Percentiles rank a stretch among this genome's conserved stretches.
These are phyloP conservation scores for Raja brachyura DNA, from an alignment of 2,113 vertebrate species.

Conservation along the genomic window DNA sequence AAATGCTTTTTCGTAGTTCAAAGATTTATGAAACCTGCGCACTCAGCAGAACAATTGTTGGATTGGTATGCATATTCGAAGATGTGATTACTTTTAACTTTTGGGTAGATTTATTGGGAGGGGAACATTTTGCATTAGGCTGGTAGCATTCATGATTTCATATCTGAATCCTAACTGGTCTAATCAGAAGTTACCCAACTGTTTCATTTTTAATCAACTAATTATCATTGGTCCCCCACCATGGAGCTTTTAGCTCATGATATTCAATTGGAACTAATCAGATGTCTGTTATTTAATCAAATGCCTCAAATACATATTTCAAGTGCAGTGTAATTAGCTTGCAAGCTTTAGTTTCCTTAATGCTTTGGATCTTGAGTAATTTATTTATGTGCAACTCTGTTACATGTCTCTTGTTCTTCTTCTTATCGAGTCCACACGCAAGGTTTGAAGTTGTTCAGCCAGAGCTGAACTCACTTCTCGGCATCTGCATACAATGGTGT, in stretches of 20 bases:
- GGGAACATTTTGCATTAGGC: background rate
- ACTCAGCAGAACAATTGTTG: background rate
- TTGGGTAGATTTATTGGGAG: background rate
- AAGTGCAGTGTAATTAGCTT: background rate
- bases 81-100: background rate
- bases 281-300: background rate
- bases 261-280: background rate
- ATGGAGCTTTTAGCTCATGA: background rate
- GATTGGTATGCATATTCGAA: background rate
- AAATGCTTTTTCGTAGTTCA: background rate
- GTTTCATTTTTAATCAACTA: background rate
- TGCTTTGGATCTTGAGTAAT: background rate
- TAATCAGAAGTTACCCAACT: background rate
- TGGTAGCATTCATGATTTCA: background rate
- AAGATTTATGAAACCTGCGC: background rate
- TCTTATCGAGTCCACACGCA: too few species aligned
- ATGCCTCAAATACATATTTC: background rate
- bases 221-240: background rate
- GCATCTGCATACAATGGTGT: too few species aligned
- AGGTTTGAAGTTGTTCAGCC: too few species aligned
- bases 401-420: background rate
- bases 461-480: too few species aligned
- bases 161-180: background rate
- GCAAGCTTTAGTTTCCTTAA: slow-evolving; percentile 14
- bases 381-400: background rate